Evolutionary conservation across 2,113 vertebrate species (phyloP), one percentile per base, ranked within the genome.

Genomic region (Phylloscopus trochilus): DNA sequence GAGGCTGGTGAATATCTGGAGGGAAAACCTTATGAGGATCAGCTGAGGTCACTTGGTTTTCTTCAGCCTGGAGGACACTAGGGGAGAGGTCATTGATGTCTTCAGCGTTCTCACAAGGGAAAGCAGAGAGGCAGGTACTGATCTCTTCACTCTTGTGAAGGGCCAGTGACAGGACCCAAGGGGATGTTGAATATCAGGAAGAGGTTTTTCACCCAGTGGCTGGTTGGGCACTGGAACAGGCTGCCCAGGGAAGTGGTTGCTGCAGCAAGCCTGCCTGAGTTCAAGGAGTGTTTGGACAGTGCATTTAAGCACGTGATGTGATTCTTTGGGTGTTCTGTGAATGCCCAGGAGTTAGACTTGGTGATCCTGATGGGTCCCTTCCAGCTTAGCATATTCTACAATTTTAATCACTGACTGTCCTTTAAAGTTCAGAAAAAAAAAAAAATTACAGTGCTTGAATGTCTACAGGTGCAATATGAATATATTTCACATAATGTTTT

Each of bases 61-160:
- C 8, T 43, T 67, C 52, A 76, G 70, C 35, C 30, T 58, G 35
- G 43, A 53, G 24, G 16, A 30, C 24, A n/a, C 20, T 35, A 76
- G 44, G 20, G 30, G 30, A 51, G 43, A 67, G 26, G 15, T 28
- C 35, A 24, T 24, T 26, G 35, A 11, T 17, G 35, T 58, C 35
- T 58, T 51, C 16, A 31, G 4, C 37, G 11, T 43, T 30, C 20
- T 59, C 44, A 14, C 21, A 24, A 30, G 21, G 30, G 44, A 30
- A 30, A 35, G 44, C 26, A 58, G 35, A 43, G 60, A 6, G 20
- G 43, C 35, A 31, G 26, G 15, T 49, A 30, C 28, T 0, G 0
- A 28, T n/a, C 60, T 64, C 30, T 23, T 56, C 11, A 23, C 30
- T 58, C 24, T 35, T 20, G 10, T 43, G 31, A 35, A 39, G 37